Evolutionary conservation across 1,140 invertebrate genomes (phyloP), one percentile per base, ranked within the genome.

Genomic region (Rhopalosiphum maidis): DNA sequence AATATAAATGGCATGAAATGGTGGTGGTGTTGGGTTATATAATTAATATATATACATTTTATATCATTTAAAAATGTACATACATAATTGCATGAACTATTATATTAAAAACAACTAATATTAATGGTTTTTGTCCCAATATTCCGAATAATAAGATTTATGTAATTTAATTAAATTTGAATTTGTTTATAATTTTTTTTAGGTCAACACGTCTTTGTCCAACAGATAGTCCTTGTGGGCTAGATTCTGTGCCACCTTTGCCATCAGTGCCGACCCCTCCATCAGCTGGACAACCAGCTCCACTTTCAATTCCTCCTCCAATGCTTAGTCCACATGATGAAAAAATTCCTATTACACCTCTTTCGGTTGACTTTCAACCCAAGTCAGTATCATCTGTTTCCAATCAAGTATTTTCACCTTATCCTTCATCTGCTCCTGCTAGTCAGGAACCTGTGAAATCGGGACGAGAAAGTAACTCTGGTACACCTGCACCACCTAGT

Each of bases 201-300:
- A 93, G 91, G 91, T 93, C 91, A 2, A 86, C 82, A 5, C 77
- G 91, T 37, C 8, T 86, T 51, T 83, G 91, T 55, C 82, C 91
- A 8, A 83, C 51, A 22, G 91, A 93, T 85, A 93, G 91, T 93
- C 91, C 91, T 93, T 85, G 91, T 86, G 91, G 91, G 93, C 97
- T 97, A 55, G 96, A 97, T 94, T 97, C 97, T 82, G 93, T 94
- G 22, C 95, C 95, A 82, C 97, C 97, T 94, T 97, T 97, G 37
- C 96, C 97, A 1, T 97, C 97, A n/a, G 97, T 97, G 91, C 96
- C 97, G 93, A 96, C 96, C 18, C 97, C 97, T 97, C 97, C 97
- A 37, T 97, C 97, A 37, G 95, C 97, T 15, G 96, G 95, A 85
- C 95, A 95, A 55, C 95, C 95, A 88, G 95, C 95, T 77, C 95